Evolutionary conservation across 2,797 vertebrate genomes (phyloP), one percentile per base, ranked within the genome.

Genomic region (Intellagama lesueurii): DNA sequence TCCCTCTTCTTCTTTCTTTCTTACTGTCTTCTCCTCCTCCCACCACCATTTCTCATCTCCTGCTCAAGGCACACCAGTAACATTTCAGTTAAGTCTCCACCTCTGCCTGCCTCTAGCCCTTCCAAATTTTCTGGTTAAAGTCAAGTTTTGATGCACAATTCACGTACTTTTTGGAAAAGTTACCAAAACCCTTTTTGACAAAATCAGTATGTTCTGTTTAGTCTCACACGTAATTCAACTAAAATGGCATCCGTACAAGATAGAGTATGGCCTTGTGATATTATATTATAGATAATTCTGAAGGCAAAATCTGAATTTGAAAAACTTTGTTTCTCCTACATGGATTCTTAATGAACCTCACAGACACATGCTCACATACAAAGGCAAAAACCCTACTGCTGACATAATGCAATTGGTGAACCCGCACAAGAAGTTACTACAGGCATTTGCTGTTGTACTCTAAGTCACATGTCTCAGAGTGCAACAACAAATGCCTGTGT

Each of bases 181-280:
- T 16, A 14, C n/a, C 47, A 81, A 72, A 81, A 72, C 64, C 26
- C 69, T 26, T 80, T 56, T 72, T 32, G 30, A 14, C 4, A 26
- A 81, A 72, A 81, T 72, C 83, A 72, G 11, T 8, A 80, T 56
- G 35, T 73, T 83, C 60, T 81, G 28, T 80, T 72, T 80, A 44
- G 19, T 88, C 44, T 83, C 44, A 72, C 35, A 73, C 24, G 11
- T 28, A 19, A 80, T 73, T 24, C 30, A 81, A 24, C 28, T 75
- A 72, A 64, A 85, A 66, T 28, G 16, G 22, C 52, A 80, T 44
- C 49, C 24, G 24, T 69, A 24, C 66, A 72, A 76, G 66, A 28
- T 60, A 8, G 8, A 17, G 12, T n/a, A 14, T 75, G 19, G 81
- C 28, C 47, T 49, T 76, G 9, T 82, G 30, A 32, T 66, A 68